Evolutionary conservation across 2,797 vertebrate genomes (phyloP), one percentile per base, ranked within the genome.

Genomic region (Oryzias sinensis): DNA sequence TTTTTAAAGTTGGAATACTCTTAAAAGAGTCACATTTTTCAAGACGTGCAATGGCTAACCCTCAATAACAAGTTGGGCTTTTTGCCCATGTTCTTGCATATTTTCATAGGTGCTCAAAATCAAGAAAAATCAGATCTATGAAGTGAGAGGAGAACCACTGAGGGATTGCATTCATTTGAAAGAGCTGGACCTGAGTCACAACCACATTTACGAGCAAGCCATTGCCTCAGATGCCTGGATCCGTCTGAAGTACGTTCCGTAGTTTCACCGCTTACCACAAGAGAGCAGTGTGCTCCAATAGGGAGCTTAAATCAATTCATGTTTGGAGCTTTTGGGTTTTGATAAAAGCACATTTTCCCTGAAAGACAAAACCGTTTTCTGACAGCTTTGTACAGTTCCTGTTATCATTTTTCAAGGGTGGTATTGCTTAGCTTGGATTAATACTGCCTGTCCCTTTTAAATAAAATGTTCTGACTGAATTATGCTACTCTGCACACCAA

Each of bases 181-280:
- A 15, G 53, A 76, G n/a, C 73, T 94, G 58, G 82, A 92, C 52
- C 85, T 94, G 59, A 94, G 91, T 73, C 90, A 91, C 76, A 94
- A 93, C 82, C 57, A 65, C 20, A 81, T 96, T 51, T 84, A 87
- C 44, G 92, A 95, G 53, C 81, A 87, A 69, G 29, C 42, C 61
- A 86, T 94, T 4, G 68, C 62, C 2, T 66, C 70, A 16, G 54
- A 25, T 1, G 80, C 90, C 63, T 93, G 90, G 92, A 83, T 67
- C 5, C 60, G 59, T 17, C 86, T 94, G 27, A 88, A 56, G 86
- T 94, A 84, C 60, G 52, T 68, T 43, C 5, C 70, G 56, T 17
- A 76, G 50, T 79, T 16, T 51, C 33, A n/a, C 0, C 6, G 4
- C 44, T 42, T 41, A 56, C 71, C 87, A 83, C 82, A 50, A 70